Percentiles rank a stretch among this genome's conserved stretches.
These are phyloP conservation scores for Lepas anatifera DNA, from an alignment of 2,888 invertebrate genomes.

Conservation along the genomic window DNA sequence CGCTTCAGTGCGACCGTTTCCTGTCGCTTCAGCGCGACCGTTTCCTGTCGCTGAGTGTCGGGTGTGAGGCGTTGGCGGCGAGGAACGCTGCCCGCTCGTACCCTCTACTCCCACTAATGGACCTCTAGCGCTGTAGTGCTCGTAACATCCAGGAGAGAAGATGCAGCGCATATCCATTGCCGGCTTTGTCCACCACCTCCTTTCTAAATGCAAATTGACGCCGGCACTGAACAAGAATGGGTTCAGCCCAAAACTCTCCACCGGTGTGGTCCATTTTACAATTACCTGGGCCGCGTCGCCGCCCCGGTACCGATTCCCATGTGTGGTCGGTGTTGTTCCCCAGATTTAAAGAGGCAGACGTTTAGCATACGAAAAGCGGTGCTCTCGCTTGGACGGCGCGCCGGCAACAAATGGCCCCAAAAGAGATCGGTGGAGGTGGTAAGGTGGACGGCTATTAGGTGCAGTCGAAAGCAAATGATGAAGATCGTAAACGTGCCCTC, in stretches of 20 bases:
- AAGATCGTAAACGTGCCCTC: too few relatives aligned
- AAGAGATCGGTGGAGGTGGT: too few relatives aligned
- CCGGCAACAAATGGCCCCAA: too few relatives aligned
- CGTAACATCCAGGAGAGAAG: not conserved
- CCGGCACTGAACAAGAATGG: not conserved
- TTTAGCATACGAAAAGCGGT: not conserved
- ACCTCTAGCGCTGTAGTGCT: not conserved
- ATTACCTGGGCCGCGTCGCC: not conserved
- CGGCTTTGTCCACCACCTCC: constrained; percentile 3
- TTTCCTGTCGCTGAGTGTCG: too few relatives aligned
- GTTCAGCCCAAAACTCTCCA: not conserved
- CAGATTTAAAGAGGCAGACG: not conserved
- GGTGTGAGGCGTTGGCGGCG: too few relatives aligned
- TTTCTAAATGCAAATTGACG: constrained; percentile 2
- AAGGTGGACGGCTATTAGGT: not conserved
- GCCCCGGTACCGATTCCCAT: not conserved
- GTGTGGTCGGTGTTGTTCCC: not conserved
- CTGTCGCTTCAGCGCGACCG: too few relatives aligned
- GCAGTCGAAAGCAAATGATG: not conserved
- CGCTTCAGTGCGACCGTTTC: too few relatives aligned
- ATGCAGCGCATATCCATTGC: constrained; percentile 1
- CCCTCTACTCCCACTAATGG: not conserved
- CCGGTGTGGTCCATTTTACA: not conserved
- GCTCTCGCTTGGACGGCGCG: too few relatives aligned
- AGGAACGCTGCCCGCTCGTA: too few relatives aligned